Percentiles rank a stretch among this genome's conserved stretches.
These are phyloP conservation scores for Eidolon helvum DNA, from an alignment of 2,113 vertebrate genomes.

Conservation along the genomic window DNA sequence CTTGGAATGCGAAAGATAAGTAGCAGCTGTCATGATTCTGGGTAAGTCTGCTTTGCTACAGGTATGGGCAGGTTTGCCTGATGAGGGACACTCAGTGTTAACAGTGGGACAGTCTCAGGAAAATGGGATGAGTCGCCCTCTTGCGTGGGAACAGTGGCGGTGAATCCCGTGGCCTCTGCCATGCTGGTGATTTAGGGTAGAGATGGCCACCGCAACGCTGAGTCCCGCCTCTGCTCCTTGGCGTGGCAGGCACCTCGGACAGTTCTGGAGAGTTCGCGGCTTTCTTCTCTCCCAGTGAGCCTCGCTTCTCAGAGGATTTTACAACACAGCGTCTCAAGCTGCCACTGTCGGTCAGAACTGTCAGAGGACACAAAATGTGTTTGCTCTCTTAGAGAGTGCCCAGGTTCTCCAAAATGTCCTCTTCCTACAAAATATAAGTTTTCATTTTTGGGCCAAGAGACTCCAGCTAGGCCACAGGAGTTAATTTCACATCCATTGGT, in stretches of 20 bases:
- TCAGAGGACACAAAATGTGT: background rate
- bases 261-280: fast-evolving
- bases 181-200: background rate
- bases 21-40: background rate
- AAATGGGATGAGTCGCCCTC: background rate
- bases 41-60: background rate
- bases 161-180: background rate
- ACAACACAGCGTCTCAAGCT: background rate
- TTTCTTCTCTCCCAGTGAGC: background rate
- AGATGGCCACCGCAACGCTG: background rate
- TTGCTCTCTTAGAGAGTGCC: background rate
- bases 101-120: background rate
- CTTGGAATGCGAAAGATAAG: background rate
- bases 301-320: background rate
- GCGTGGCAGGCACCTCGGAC: background rate
- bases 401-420: background rate
- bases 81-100: background rate
- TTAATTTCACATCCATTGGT: background rate
- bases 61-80: background rate
- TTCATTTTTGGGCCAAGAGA: background rate
- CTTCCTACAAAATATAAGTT: background rate
- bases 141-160: background rate
- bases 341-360: background rate
- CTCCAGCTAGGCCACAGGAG: background rate
- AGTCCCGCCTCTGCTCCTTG: no score